Conservation (phyloP, 2,888 invertebrate species). For the Notodonta dromedarius region DNA sequence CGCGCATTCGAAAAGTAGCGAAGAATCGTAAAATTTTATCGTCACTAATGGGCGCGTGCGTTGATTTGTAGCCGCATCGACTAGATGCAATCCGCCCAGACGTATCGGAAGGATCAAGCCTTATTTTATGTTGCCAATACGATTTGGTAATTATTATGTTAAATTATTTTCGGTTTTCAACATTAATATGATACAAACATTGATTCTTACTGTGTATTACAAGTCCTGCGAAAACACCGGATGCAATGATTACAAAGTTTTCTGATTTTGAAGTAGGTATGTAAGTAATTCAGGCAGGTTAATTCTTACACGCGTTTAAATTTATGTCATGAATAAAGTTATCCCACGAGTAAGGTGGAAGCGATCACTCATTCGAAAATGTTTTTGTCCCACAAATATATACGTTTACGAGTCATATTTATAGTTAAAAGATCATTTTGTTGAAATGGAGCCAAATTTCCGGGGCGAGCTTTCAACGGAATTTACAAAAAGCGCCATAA, state of each 20-base stretch:
- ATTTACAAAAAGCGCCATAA: conserved; percentile 83
- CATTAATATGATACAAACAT: too few species aligned
- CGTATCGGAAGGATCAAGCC: conserved; percentile 41
- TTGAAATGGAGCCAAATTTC: conserved; percentile 84
- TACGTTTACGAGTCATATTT: conserved; percentile 70
- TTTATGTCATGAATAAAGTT: conserved; percentile 26
- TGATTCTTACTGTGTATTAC: too few species aligned
- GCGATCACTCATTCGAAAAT: conserved; percentile 52
- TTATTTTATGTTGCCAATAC: conserved; percentile 39
- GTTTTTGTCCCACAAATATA: conserved; percentile 62
- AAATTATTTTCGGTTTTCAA: too few species aligned
- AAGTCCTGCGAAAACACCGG: too few species aligned
- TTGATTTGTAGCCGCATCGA: conserved; percentile 65
- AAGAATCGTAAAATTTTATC: conserved; percentile 77
- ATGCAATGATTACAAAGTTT: not conserved
- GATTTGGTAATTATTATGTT: conserved; percentile 3
- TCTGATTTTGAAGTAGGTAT: not conserved
- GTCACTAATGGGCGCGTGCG: conserved; percentile 66
- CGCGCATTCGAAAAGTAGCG: conserved; percentile 61
- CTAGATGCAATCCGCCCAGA: conserved; percentile 27
- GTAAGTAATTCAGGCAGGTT: too few species aligned
- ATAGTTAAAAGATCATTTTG: conserved; percentile 81
- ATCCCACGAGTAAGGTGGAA: conserved; percentile 61
- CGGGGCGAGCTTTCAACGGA: conserved; percentile 79
- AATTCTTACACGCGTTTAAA: too few species aligned